Evolutionary conservation across 1,140 invertebrate species (phyloP), one percentile per base, ranked within the genome.

Genomic region (Dendrolimus punctatus): DNA sequence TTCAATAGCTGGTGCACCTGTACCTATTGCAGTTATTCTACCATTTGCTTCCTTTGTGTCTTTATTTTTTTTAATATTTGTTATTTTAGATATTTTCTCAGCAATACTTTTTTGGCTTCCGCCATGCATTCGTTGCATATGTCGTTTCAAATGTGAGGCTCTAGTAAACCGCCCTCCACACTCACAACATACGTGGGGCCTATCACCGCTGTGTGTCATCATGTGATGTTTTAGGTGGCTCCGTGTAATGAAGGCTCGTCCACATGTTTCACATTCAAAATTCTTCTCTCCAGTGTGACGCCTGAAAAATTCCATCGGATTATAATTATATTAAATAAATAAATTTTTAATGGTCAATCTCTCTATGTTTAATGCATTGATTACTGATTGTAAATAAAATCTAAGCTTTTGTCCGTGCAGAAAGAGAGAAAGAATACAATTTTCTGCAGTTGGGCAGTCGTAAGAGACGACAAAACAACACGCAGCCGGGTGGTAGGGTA

Each of bases 231-330:
- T 89, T 0, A 91, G 70, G 64, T 88, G 81, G 10, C 80, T 71
- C 6, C 73, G 71, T 0, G 83, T 81, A 39, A 88, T 86, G 60
- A 88, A 88, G 0, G 78, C 81, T 5, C 70, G 61, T 5, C 68
- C 62, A 53, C 91, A 92, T 5, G 85, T 69, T 4, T 80, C 73
- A 63, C 90, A 91, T 50, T 88, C 83, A 55, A 87, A 89, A 41
- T 90, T 91, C 66, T 89, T 91, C 64, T 91, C 90, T 50, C 90
- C 90, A 5, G 90, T 91, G 66, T 92, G 91, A 49, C 85, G 84
- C 43, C 87, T 88, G 64, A 40, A 82, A 79, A 23, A 23, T 23
- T 23, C 23, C 3, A 23, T 2, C 1, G 23, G 23, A 23, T 23
- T 23, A 23, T 23, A 23, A 23, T 23, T 23, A 23, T 2, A 23